Evolutionary conservation across 1,140 invertebrate genomes (phyloP).

Genomic region (Achroia grisella): DNA sequence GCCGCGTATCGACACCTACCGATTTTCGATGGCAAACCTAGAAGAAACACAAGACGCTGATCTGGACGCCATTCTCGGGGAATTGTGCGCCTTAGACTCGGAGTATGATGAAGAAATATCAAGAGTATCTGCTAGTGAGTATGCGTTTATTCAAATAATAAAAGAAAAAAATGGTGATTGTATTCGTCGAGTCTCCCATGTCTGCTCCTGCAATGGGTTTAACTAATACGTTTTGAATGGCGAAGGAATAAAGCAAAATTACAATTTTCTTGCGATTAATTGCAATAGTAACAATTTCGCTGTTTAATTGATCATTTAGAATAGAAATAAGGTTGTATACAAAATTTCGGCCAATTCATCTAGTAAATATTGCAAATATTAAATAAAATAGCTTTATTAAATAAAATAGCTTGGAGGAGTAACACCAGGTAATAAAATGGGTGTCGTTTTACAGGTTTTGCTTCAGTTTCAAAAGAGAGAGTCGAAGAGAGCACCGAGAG

Average conservation of each 20-base stretch:
- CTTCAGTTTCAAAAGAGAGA: constrained; percentile 35
- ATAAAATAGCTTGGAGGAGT: too few species aligned
- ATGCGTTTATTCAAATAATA: neutral
- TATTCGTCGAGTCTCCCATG: too few species aligned
- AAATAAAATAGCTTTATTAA: neutral
- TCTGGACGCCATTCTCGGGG: constrained; percentile 95
- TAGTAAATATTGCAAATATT: neutral
- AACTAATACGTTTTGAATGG: too few species aligned
- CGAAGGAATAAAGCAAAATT: too few species aligned
- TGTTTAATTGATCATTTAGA: too few species aligned
- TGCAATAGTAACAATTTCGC: too few species aligned
- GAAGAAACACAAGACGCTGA: constrained; percentile 97
- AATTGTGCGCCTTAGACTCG: constrained; percentile 91
- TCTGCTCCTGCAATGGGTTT: too few species aligned
- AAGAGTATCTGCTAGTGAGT: constrained; percentile 48
- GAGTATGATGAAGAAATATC: constrained; percentile 82
- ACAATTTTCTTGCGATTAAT: too few species aligned
- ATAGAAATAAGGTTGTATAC: too few species aligned
- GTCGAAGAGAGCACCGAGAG: constrained; percentile 18
- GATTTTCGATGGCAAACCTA: constrained; percentile 94
- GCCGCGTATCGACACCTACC: constrained; percentile 86
- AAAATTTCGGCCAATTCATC: too few species aligned
- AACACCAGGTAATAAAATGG: too few species aligned
- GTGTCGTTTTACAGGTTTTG: constrained; percentile 24
- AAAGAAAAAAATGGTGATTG: too few species aligned